Base-by-base conservation (phyloP, 2,797 vertebrate species). In the Sitta carolinensis region DNA sequence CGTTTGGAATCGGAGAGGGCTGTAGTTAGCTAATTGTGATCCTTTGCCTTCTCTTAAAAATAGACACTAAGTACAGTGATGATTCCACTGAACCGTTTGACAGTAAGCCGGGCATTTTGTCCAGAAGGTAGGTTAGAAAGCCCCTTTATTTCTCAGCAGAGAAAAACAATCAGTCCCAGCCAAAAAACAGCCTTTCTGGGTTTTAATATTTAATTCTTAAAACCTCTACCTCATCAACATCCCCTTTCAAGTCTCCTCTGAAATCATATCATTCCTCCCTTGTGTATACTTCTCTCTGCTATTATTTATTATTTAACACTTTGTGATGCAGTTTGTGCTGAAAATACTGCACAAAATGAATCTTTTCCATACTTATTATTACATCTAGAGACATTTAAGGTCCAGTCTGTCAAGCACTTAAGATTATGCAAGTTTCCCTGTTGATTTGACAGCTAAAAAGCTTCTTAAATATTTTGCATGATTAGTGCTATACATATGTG, bases 271-370 rank as follows among this genome's bases (percentile, higher is more conserved):
- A 81, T 72, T 86, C 75, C 77, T 96, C 94, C 88, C 92, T 70
- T 86, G 86, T 87, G 92, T 74, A 77, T 93, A 69, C 67, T 82
- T 94, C 92, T 92, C 78, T 80, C 76, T 75, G 76, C 67, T 90
- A 77, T 92, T 94, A 97, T 96, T 89, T 93, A 95, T 97, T 97
- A 95, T 97, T 97, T 96, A 96, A 94, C 91, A 94, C 87, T 95
- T 95, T 94, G 93, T 93, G 94, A 96, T 94, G 89, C 61, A 63
- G 75, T 95, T 94, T 76, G 85, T 90, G 85, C 92, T 91, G 82
- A 94, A 93, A 92, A 92, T 67, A 47, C 90, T 55, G 42, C 77
- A 89, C n/a, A 67, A 76, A 94, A 86, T 47, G 57, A 90, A 82
- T 73, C 50, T 61, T 77, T 88, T 85, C 67, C 70, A n/a, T 68